These are phyloP conservation scores for Syngnathus floridae DNA, from an alignment of 2,113 vertebrate genomes.

Conservation along the genomic window DNA sequence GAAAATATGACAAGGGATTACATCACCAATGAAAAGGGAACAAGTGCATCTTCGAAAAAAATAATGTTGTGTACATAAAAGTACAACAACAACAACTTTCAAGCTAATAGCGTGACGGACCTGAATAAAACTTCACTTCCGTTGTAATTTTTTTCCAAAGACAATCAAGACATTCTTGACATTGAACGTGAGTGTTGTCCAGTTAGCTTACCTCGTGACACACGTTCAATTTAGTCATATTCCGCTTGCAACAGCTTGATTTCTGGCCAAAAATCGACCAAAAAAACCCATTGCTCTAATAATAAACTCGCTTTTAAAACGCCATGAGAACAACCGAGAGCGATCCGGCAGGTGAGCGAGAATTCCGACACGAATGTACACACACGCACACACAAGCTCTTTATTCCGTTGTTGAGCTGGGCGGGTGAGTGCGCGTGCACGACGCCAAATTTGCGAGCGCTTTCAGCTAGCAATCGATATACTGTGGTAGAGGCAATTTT, in stretches of 20 bases:
- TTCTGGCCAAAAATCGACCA: neutral
- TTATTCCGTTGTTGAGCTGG: neutral
- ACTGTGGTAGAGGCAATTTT: too few species aligned
- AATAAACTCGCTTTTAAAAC: neutral
- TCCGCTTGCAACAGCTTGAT: neutral
- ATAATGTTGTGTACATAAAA: neutral
- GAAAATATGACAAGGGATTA: neutral
- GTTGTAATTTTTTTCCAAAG: neutral
- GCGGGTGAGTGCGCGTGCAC: neutral
- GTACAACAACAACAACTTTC: neutral
- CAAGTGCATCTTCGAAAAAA: neutral
- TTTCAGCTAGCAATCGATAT: neutral
- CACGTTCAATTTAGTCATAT: neutral
- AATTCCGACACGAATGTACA: neutral
- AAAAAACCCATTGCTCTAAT: neutral
- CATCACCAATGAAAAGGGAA: neutral
- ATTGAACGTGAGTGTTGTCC: neutral
- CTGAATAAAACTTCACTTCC: neutral
- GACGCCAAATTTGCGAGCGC: neutral
- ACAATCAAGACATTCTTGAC: neutral
- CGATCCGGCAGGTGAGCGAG: neutral
- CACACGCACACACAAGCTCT: neutral
- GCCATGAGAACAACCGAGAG: neutral
- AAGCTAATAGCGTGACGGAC: neutral
- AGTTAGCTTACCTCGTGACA: neutral